Evolutionary conservation across 1,140 invertebrate genomes (phyloP), one percentile per base, ranked within the genome.

Genomic region (Dendrolimus punctatus): DNA sequence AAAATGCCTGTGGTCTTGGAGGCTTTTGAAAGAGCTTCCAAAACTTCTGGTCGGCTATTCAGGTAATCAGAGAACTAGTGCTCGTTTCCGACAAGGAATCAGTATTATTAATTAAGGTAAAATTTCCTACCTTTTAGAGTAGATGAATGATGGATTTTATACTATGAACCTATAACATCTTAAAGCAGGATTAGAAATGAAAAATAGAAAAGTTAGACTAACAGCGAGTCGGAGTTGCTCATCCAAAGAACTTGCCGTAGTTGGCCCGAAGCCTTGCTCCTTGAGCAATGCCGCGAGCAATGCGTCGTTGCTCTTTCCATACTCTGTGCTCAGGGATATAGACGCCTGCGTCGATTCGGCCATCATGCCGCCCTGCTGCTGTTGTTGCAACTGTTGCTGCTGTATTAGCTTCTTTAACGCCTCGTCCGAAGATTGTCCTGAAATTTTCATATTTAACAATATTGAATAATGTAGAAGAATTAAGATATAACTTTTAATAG

Each of bases 201-300:
- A 54, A 45, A 40, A 52, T 49, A 64, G 59, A 71, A 71, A 69
- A 65, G 57, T 58, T 55, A 75, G 56, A 89, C 89, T 89, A 81
- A 92, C 91, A 62, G 88, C 87, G 53, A 88, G 77, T 72, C 88
- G 87, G 48, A 92, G 75, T 82, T 91, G 89, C 60, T 91, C 87
- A 78, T 90, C 65, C 71, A 87, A 73, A 63, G 75, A 80, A 79
- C 88, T 88, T 58, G 91, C 91, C 43, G 90, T 92, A 5, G 89
- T 86, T 3, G 92, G 91, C 62, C 90, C 91, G 64, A 93, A 91
- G 9, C 91, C 91, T 72, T 91, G 89, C 66, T 91, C 89, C 73
- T 92, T 92, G 41, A 93, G 74, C 52, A 92, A 67, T 4, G 91
- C 89, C 6, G 91, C 91, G n/a, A 93, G 76, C 38, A 92, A 76